A percentile compares a stretch with the other conserved stretches of the same genome.
phyloP scores from a whole-genome alignment of 92 coral and sea anemone genomes.

The Meandrina meandrites region DNA sequence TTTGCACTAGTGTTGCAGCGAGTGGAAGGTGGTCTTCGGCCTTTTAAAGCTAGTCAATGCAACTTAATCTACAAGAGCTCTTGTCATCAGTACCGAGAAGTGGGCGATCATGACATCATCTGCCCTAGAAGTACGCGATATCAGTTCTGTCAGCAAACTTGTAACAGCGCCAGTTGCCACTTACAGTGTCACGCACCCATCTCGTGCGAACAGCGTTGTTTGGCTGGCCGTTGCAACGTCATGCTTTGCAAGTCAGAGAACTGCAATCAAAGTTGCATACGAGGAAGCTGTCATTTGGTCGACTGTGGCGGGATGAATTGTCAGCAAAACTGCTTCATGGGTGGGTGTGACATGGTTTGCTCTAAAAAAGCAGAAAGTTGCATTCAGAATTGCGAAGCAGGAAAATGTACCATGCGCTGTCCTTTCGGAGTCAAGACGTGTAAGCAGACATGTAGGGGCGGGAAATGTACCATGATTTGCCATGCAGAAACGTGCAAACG shows the following conservation, averaged over 20 bases:
- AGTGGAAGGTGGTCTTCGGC: neutral
- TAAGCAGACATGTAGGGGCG: conserved; percentile 56
- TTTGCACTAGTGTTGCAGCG: neutral
- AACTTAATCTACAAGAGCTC: conserved; percentile 36
- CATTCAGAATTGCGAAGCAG: conserved; percentile 58
- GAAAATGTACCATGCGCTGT: conserved; percentile 67
- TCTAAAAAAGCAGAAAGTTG: conserved; percentile 41
- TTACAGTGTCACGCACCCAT: conserved; percentile 41
- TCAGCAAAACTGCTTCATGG: conserved; percentile 50
- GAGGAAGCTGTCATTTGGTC: conserved; percentile 61
- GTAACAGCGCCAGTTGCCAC: conserved; percentile 56
- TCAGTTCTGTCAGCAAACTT: conserved; percentile 50
- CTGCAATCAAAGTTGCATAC: conserved; percentile 54
- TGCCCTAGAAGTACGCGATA: conserved; percentile 24
- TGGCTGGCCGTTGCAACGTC: conserved; percentile 51
- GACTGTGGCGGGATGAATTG: conserved; percentile 51
- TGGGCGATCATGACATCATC: conserved; percentile 40
- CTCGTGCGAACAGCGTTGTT: conserved; percentile 55
- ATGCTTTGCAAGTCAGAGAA: conserved; percentile 56
- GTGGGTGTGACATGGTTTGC: conserved; percentile 65
- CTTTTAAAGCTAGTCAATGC: conserved; percentile 31
- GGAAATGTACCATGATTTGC: conserved; percentile 61
- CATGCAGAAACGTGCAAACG: conserved; percentile 44
- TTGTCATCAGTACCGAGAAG: conserved; percentile 63
- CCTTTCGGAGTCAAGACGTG: conserved; percentile 60